Evolutionary conservation across 2,113 vertebrate genomes (phyloP).

Genomic region (Onychostoma macrolepis): DNA sequence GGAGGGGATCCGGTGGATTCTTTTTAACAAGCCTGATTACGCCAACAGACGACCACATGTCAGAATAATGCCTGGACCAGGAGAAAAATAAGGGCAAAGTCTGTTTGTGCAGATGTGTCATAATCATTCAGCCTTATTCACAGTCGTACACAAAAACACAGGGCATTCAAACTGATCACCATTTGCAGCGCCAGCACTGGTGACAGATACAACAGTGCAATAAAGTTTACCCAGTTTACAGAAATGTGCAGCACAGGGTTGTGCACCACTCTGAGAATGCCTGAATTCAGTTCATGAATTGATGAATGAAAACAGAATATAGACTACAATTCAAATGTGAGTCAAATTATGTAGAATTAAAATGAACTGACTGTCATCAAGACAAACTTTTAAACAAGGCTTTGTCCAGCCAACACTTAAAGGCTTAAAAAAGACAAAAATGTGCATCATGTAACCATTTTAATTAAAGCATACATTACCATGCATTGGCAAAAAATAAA

Average conservation of each 20-base stretch:
- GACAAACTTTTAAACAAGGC: not conserved
- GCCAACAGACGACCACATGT: conserved; percentile 2
- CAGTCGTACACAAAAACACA: not conserved
- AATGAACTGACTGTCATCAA: not conserved
- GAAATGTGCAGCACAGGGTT: not conserved
- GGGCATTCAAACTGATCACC: not conserved
- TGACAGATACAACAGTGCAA: not conserved
- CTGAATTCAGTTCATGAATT: not conserved
- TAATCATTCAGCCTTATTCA: conserved; percentile 19
- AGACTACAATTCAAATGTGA: not conserved
- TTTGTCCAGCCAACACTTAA: not conserved
- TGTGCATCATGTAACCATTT: no score
- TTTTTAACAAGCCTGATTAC: conserved; percentile 35
- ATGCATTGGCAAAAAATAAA: no score
- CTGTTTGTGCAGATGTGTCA: conserved; percentile 29
- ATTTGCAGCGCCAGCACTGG: not conserved
- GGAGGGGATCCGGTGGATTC: conserved; percentile 40
- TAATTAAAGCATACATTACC: no score
- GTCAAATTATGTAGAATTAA: not conserved
- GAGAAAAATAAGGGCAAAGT: conserved; percentile 13
- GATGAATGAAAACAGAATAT: not conserved
- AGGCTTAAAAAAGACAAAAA: no score
- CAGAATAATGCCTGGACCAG: conserved; percentile 25
- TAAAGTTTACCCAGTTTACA: not conserved
- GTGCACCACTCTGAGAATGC: not conserved